Conservation (phyloP, 2,113 vertebrate species). For the Hylia prasina region DNA sequence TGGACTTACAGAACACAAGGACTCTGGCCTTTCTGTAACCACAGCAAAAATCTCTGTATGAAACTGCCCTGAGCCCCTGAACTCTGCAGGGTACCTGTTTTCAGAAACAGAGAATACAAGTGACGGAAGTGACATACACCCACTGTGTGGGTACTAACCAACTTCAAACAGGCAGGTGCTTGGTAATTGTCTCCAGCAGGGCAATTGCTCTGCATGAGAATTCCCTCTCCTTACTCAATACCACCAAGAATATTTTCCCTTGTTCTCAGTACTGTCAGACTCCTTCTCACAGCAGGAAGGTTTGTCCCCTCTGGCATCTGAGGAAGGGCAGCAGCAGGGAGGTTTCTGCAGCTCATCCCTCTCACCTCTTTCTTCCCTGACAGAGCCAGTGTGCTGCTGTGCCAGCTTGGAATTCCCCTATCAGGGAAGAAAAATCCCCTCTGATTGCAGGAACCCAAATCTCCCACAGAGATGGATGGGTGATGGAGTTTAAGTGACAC, state of each 20-base stretch:
- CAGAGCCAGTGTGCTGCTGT: background rate
- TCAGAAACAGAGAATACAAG: background rate
- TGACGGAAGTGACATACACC: background rate
- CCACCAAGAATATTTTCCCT: background rate
- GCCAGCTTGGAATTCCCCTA: conserved; percentile 42
- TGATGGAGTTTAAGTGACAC: background rate
- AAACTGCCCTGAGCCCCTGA: background rate
- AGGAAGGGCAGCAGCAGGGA: background rate
- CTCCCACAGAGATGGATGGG: background rate
- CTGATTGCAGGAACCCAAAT: background rate
- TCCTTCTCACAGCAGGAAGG: background rate
- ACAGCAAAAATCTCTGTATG: background rate
- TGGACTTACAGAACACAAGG: background rate
- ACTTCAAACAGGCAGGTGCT: background rate
- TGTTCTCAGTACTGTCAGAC: background rate
- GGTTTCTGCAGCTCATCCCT: conserved; percentile 45
- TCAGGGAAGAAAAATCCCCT: conserved; percentile 12
- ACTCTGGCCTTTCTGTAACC: background rate
- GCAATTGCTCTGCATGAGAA: background rate
- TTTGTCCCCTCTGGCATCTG: background rate
- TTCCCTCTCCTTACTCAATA: background rate
- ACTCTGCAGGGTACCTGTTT: background rate
- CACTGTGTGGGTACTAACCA: too few species aligned
- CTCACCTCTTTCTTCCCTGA: conserved; percentile 26
- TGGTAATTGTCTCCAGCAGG: background rate